Base-by-base conservation (phyloP, 2,797 vertebrate species). In the Gallinago nigripennis region DNA sequence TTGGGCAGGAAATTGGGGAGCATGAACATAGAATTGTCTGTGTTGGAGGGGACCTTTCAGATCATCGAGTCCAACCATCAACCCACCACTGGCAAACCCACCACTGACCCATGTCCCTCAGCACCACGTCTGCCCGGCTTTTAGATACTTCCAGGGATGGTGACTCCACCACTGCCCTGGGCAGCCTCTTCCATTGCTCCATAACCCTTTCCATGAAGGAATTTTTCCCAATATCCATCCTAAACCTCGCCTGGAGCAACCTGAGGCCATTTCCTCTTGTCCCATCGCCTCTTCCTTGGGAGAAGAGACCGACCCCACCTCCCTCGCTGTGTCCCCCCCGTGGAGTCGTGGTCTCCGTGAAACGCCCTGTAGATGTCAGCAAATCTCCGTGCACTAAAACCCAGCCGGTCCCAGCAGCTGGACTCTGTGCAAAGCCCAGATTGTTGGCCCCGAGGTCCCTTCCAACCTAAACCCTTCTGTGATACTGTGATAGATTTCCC, bases 351-450 rank as follows among this genome's bases (percentile, higher is more conserved):
- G 35, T 37, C 31, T 64, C 58, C 5, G 3, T 66, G 54, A 46
- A 81, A 28, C 0, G 86, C 19, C 95, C 95, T 96, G 93, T 90
- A 95, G 95, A 65, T 95, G 95, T 95, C 95, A 95, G 84, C 93
- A 94, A 27, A 82, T 31, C 63, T 53, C 94, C 12, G 0, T 3
- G 21, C 71, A 16, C 53, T 41, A 2, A 1, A 56, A 7, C 58
- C 31, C 33, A 7, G 16, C 31, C 28, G 1, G 8, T 82, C 58
- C 73, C 53, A 21, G 8, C 18, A 12, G 17, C 61, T 7, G 54
- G 69, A 69, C 24, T 10, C 12, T 0, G 11, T 17, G 0, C 54
- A 18, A 15, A 27, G 63, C 43, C 6, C 0, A 31, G 33, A 13
- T 64, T 12, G 25, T 31, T 28, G 3, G 18, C 33, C 31, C 20